Conservation (phyloP, 2,888 invertebrate species). For the Leptopilina myrica region DNA sequence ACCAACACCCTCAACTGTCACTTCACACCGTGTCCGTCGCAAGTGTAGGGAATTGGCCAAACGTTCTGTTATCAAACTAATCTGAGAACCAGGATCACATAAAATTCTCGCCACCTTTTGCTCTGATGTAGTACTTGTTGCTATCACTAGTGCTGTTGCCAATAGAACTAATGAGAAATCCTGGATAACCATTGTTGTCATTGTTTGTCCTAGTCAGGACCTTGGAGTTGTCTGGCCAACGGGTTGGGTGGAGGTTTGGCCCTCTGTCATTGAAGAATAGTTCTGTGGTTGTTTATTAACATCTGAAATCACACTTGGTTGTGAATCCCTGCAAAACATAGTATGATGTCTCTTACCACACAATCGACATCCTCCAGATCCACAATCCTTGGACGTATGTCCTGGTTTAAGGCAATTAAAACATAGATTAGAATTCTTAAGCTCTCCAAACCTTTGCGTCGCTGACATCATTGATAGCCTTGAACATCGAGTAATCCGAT, state of each 20-base stretch:
- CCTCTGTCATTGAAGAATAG: neutral
- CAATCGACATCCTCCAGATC: constrained; percentile 9
- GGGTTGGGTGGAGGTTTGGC: neutral
- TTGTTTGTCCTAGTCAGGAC: neutral
- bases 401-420: constrained; percentile 31
- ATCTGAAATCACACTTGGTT: neutral
- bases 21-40: too few species aligned
- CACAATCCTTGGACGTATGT: constrained; percentile 31
- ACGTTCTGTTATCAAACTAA: too few species aligned
- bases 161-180: constrained; percentile 15
- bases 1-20: too few species aligned
- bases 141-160: constrained; percentile 16
- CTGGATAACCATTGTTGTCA: neutral
- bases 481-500: constrained; percentile 12
- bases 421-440: constrained; percentile 30
- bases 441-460: neutral
- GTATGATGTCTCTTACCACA: neutral
- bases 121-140: neutral
- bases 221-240: neutral
- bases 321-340: neutral
- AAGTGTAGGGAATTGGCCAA: too few species aligned
- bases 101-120: too few species aligned
- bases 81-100: too few species aligned
- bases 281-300: neutral
- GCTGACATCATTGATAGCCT: neutral